Conservation (phyloP, 2,113 vertebrate genomes). For the Sander vitreus region DNA sequence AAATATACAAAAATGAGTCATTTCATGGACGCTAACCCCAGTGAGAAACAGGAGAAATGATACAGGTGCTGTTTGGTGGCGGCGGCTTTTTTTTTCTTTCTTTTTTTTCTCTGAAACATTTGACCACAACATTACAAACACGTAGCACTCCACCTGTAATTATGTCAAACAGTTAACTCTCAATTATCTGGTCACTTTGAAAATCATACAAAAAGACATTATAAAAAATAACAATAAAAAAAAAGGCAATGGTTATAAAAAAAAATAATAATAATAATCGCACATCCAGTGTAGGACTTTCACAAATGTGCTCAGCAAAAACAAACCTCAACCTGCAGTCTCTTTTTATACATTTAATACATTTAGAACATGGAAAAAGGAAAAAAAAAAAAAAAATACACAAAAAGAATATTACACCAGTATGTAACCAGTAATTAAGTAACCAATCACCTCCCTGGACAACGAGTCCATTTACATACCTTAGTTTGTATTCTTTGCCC, state of each 20-base stretch:
- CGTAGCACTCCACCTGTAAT: slow-evolving; percentile 59
- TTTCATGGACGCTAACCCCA: slow-evolving; percentile 35
- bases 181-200: slow-evolving; percentile 60
- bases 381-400: slow-evolving; percentile 58
- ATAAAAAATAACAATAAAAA: slow-evolving; percentile 56
- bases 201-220: slow-evolving; percentile 72
- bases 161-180: slow-evolving; percentile 60
- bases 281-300: slow-evolving; percentile 89
- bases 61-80: slow-evolving; percentile 29
- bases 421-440: too few species aligned
- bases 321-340: slow-evolving; percentile 77
- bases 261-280: slow-evolving; percentile 39
- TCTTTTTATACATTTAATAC: slow-evolving; percentile 84
- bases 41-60: slow-evolving; percentile 47
- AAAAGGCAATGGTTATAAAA: slow-evolving; percentile 69
- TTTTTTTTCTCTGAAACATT: slow-evolving; percentile 61
- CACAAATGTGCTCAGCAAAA: slow-evolving; percentile 79
- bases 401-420: slow-evolving; percentile 78
- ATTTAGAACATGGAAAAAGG: slow-evolving; percentile 76
- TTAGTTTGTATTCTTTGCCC: slow-evolving; percentile 68
- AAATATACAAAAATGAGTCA: slow-evolving; percentile 43
- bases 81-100: slow-evolving; percentile 22
- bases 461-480: slow-evolving; percentile 66
- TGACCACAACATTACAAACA: slow-evolving; percentile 71
- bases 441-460: slow-evolving; percentile 70